Base-by-base conservation (phyloP, 2,888 invertebrate genomes). In the Xylocampa areola region DNA sequence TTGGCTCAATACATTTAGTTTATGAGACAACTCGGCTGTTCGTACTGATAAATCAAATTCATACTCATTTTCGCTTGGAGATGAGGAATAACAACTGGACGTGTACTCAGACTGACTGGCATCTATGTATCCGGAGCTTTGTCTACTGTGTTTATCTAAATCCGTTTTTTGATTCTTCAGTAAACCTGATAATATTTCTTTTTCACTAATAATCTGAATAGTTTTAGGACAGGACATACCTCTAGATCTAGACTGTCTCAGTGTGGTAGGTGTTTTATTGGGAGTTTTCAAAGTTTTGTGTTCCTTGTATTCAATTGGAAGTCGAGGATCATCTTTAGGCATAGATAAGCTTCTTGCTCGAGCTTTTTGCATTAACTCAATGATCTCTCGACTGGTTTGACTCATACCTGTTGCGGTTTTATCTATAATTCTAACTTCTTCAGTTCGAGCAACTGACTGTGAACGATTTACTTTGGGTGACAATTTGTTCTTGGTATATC, bases 281-380 rank as follows among this genome's bases (percentile, higher is more conserved):
- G 95, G 95, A 5, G 95, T 94, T 73, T 94, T 93, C 60, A 95
- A 90, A 33, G 90, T 90, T 83, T 94, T 94, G 16, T 86, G 82
- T 10, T 90, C 69, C 76, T 84, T 89, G 61, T 92, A 92, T 35
- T 85, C 91, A 23, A 79, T 53, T 69, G 86, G 87, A 50, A 91
- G 74, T 73, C 88, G 87, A 30, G 90, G 86, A 70, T 94, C 94
- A 65, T 94, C 94, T 82, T 94, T 94, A n/a, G 94, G 90, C 72
- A 94, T 92, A 0, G 94, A 94, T 23, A 94, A 78, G 68, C 94
- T 94, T 80, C 94, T 87, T 25, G 94, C 92, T 81, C 94, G 85
- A 33, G 93, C 86, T 80, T 92, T 91, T 79, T 94, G 88, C 90
- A 94, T 91, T 30, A 94, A 71, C 57, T 94, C 93, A 50, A 94